These are phyloP conservation scores for Cherax destructor DNA, from an alignment of 1,140 invertebrate species.

Conservation along the genomic window DNA sequence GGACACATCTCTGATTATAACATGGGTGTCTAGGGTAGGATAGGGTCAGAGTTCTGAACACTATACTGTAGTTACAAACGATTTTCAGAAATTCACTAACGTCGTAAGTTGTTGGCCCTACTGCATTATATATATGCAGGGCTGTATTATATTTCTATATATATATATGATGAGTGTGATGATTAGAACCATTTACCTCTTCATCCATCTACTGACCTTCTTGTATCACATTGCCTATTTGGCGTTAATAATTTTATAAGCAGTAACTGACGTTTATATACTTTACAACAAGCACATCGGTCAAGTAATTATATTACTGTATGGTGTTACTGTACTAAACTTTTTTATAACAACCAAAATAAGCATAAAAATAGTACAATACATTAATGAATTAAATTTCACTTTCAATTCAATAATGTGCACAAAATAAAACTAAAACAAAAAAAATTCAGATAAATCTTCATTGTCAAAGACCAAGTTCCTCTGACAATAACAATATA, in stretches of 20 bases:
- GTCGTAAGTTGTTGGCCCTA: too few species aligned
- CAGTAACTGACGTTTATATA: background rate
- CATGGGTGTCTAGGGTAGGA: too few species aligned
- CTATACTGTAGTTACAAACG: too few species aligned
- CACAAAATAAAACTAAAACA: background rate
- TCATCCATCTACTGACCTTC: background rate
- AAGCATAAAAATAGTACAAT: background rate
- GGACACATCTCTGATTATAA: too few species aligned
- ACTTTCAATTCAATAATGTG: background rate
- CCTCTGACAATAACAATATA: background rate
- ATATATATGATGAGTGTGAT: background rate
- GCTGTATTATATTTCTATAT: background rate
- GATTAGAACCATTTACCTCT: background rate
- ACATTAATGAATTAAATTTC: background rate
- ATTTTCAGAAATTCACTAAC: too few species aligned
- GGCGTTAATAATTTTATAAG: background rate
- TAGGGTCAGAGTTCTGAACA: too few species aligned
- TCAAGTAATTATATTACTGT: background rate
- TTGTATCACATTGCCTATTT: background rate
- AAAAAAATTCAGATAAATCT: background rate
- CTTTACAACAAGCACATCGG: background rate
- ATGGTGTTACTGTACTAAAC: background rate
- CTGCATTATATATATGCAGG: background rate
- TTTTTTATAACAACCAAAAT: background rate
- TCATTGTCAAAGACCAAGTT: background rate